Evolutionary conservation across 2,888 invertebrate genomes (phyloP), one percentile per base, ranked within the genome.

Genomic region (Sesia apiformis): DNA sequence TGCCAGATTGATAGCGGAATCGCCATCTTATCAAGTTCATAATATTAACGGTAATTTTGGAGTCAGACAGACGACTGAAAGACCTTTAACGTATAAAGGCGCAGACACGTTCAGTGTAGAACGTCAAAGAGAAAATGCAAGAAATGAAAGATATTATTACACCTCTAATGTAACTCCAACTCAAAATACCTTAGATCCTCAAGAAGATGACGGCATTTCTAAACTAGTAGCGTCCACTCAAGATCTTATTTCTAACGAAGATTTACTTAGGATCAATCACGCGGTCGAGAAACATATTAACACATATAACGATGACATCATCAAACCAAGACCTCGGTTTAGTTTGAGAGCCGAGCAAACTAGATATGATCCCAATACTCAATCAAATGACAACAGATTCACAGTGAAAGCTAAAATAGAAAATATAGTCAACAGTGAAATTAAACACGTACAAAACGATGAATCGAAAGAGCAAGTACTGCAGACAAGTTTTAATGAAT

Each of bases 221-320:
- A 91, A 82, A 64, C 73, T 92, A 49, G 91, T 92, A 7, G 90
- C 90, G 49, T 91, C 87, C 3, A 92, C 92, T 1, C 91, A 90
- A 67, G 91, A 93, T 70, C 75, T 93, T 5, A 91, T 94, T 57
- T 86, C 91, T 0, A 92, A 92, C 58, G 91, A 92, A 65, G 93
- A 93, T 72, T 85, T 94, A 5, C 63, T 93, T 5, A 90, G 90
- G 66, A 93, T 94, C 0, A 94, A 94, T 56, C 81, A 88, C 40
- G 84, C 89, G 0, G 80, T 74, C 5, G 88, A 88, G 65, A 80
- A 78, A 60, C 65, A 76, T 4, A 65, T 74, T 0, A 67, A 67
- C 43, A 70, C 74, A 5, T 70, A 76, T 51, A 72, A 69, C 7
- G 84, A 88, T 42, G 85, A 87, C 39, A 64, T 81, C 7, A 79